phyloP scores from a whole-genome alignment of 2,888 invertebrate species.

The Pycnomerus fuliginosus region DNA sequence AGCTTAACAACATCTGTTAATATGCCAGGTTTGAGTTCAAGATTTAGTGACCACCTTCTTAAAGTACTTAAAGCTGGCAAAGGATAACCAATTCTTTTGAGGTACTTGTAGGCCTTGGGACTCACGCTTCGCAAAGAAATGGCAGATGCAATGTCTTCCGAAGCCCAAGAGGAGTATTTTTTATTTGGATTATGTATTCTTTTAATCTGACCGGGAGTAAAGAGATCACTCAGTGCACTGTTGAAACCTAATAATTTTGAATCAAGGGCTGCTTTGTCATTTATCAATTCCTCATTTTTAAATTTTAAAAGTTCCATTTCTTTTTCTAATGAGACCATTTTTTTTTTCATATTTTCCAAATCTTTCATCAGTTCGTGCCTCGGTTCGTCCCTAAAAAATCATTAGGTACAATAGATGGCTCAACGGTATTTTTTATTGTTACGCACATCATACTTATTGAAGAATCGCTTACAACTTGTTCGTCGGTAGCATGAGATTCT shows the following conservation, averaged over 20 bases:
- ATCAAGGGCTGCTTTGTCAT: background rate
- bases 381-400: no score
- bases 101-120: constrained; percentile 8
- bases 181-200: background rate
- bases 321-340: background rate
- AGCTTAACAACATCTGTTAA: constrained; percentile 1
- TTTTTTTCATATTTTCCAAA: background rate
- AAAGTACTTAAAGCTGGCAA: constrained; percentile 5
- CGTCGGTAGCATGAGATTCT: no score
- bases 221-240: background rate
- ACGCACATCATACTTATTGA: no score
- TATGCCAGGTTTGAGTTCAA: constrained; percentile 3
- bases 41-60: constrained; percentile 6
- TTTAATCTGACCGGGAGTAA: background rate
- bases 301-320: background rate
- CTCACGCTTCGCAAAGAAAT: constrained; percentile 12
- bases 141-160: constrained; percentile 9
- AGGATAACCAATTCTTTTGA: constrained; percentile 3
- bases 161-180: constrained; percentile 3
- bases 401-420: no score
- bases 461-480: no score
- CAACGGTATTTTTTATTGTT: no score
- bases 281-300: background rate
- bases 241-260: constrained; percentile 1
- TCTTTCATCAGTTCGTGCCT: no score